Base-by-base conservation (phyloP, 2,888 invertebrate genomes). In the Torymus tubicola region DNA sequence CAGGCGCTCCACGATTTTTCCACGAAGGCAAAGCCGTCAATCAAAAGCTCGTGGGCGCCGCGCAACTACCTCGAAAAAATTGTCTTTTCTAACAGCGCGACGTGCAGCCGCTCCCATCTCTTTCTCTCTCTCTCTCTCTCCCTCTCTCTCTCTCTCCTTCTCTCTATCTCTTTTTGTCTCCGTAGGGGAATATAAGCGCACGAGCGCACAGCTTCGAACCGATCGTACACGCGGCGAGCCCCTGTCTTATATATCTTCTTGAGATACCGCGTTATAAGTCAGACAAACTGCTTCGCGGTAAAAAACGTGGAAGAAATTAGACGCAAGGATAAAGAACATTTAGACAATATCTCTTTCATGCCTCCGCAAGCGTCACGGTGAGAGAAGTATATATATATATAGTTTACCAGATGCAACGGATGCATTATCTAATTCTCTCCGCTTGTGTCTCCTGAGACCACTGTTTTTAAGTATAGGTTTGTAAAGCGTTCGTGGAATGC, bases 41-140 rank as follows among this genome's bases (percentile, higher is more conserved):
- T 76, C 68, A 68, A 76, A 57, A 24, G 31, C 50, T 21, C 60
- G 68, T 12, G 5, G 16, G 31, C 10, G 14, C 18, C 18, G 60
- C 12, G 42, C 42, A 42, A n/a, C 21, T 42, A 42, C 57, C 50
- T 76, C 68, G 53, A 67, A 76, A 76, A 76, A 76, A 75, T 75
- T 67, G 67, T 68, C 68, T 68, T 42, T 8, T 60, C 24, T 31
- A 75, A 75, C 68, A 31, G 60, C 21, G 12, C 42, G 42, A 42
- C 42, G 42, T 42, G 42, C 42, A 42, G 42, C 42, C 42, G 42
- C 8, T 42, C 42, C 42, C 42, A 42, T 42, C 42, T 31, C 3
- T 24, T 3, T 24, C 24, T 24, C n/a, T n/a, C n/a, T n/a, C n/a
- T n/a, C n/a, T n/a, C 31, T 31, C 5, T 31, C 31, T 31, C 31